These are phyloP conservation scores for Tringa solitaria DNA, from an alignment of 2,113 vertebrate genomes.

Conservation along the genomic window DNA sequence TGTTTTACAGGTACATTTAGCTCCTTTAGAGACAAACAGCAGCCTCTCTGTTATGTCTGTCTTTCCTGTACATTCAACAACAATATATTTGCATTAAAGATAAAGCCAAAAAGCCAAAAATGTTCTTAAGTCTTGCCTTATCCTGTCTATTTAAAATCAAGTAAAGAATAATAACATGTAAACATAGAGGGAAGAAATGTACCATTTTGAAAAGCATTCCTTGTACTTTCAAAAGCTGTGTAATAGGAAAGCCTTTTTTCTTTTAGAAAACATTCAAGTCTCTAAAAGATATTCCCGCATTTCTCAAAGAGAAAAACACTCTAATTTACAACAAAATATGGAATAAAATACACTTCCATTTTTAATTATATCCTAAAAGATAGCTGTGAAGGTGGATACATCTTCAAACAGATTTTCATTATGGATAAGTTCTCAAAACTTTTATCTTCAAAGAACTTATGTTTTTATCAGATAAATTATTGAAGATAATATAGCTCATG, in stretches of 20 bases:
- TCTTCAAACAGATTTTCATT: background rate
- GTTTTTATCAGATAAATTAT: background rate
- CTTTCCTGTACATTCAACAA: background rate
- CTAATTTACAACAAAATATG: background rate
- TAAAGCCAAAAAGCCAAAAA: background rate
- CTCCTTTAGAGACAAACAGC: background rate
- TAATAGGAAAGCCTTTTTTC: background rate
- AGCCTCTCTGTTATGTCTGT: background rate
- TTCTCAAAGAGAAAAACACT: background rate
- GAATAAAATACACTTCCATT: background rate
- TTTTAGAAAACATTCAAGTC: background rate
- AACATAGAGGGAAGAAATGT: background rate
- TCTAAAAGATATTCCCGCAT: background rate
- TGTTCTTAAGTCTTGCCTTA: background rate
- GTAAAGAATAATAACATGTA: background rate
- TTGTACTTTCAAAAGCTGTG: background rate
- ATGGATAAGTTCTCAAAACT: background rate
- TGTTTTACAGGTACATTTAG: background rate
- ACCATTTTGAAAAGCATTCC: background rate
- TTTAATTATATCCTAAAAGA: background rate
- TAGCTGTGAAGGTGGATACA: background rate
- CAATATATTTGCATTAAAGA: background rate
- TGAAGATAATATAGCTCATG: background rate
- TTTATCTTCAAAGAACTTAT: background rate
- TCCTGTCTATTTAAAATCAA: background rate